Evolutionary conservation across 2,113 vertebrate genomes (phyloP), one percentile per base, ranked within the genome.

Genomic region (Onychostoma macrolepis): DNA sequence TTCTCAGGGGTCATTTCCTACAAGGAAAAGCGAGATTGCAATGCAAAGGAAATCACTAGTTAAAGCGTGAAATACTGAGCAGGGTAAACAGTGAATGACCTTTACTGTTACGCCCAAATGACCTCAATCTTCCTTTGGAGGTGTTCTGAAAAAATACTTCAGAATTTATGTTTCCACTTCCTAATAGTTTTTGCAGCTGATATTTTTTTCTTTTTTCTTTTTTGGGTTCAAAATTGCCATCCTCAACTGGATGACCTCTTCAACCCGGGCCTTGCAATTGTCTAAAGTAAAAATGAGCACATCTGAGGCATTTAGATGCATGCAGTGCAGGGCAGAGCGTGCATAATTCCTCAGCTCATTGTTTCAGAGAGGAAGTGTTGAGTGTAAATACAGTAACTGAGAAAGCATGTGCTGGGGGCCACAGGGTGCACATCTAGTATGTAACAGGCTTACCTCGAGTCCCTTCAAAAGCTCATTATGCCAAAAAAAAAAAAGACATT

Each of bases 301-400:
- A 93, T 93, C 91, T 89, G 89, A 36, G 86, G 85, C 48, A 36
- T 86, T 93, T 92, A 93, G 88, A 61, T 76, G 45, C 12, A 30
- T 78, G 43, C 6, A 4, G 76, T 82, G 74, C 50, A 41, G 26
- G 92, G 83, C 91, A 89, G 4, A 58, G 41, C 87, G 45, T 83
- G 89, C 92, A 92, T 93, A 94, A 96, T 94, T 96, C 94, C 93
- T 93, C 82, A 89, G 94, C 94, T 96, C 94, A 98, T 99, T 99
- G 97, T 99, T 98, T 98, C 94, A 94, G 91, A 93, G 91, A 97
- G 98, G 98, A 99, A 99, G 95, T 86, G 88, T 82, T 92, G 95
- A 96, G 96, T 96, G 96, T 98, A 99, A 99, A 98, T 97, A 97
- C 92, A 88, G 93, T 95, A 95, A 95, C 94, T 93, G 93, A 95